Percentiles rank a stretch among this genome's conserved stretches.
phyloP scores from a whole-genome alignment of 2,113 vertebrate species.

The Phalacrocorax aristotelis region DNA sequence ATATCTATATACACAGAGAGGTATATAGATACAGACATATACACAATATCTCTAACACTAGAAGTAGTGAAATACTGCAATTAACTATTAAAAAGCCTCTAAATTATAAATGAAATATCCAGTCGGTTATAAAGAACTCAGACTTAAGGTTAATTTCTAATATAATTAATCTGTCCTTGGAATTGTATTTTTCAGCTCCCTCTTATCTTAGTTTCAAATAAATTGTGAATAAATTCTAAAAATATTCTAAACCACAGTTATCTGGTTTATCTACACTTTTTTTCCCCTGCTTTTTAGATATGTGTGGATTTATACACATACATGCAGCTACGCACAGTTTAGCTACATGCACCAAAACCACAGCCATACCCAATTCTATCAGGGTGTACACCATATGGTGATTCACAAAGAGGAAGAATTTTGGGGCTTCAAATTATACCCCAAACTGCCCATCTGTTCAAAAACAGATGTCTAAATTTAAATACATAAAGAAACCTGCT shows the following conservation, averaged over 20 bases:
- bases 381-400: rapidly evolving
- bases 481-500: neutral
- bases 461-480: neutral
- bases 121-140: neutral
- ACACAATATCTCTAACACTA: neutral
- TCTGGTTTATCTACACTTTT: neutral
- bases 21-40: neutral
- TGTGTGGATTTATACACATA: neutral
- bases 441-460: neutral
- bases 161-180: neutral
- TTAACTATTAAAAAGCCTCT: neutral
- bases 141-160: neutral
- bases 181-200: neutral
- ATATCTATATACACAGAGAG: neutral
- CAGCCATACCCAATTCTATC: neutral
- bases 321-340: neutral
- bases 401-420: neutral
- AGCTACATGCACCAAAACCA: neutral
- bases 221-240: neutral
- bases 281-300: neutral
- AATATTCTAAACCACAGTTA: neutral
- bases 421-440: neutral
- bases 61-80: neutral
- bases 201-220: neutral
- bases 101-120: neutral